These are phyloP conservation scores for Sepiola atlantica DNA, from an alignment of 2,888 invertebrate genomes.

Conservation along the genomic window DNA sequence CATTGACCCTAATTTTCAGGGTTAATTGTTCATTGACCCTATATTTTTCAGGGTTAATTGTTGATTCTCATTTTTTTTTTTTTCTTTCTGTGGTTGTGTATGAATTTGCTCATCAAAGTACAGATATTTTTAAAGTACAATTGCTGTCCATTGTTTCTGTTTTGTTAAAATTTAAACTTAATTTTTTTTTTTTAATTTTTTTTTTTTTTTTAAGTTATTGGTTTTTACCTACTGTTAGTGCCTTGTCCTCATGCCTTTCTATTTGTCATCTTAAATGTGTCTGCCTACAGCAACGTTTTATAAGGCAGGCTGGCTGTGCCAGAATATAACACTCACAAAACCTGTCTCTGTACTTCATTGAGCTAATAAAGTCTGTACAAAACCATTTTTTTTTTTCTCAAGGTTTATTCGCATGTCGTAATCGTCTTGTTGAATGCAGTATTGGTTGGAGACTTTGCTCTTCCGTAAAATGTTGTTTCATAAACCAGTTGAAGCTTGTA, in stretches of 20 bases:
- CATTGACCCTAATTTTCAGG: background rate
- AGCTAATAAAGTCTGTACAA: slow-evolving; percentile 17
- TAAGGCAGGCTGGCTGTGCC: background rate
- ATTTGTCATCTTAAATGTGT: background rate
- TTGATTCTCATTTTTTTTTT: background rate
- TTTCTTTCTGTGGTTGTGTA: background rate
- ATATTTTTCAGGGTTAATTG: background rate
- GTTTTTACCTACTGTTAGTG: slow-evolving; percentile 24
- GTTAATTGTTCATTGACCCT: background rate
- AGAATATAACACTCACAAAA: background rate
- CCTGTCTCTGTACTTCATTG: background rate
- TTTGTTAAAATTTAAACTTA: no score
- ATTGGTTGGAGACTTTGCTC: no score
- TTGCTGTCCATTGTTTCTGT: background rate
- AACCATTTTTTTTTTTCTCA: background rate
- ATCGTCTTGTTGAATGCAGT: no score
- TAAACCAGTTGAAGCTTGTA: no score
- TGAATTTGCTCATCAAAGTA: slow-evolving; percentile 32
- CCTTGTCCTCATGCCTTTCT: slow-evolving; percentile 48
- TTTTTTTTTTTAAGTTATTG: background rate
- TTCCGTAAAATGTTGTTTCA: no score
- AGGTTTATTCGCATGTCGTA: background rate
- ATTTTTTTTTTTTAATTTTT: no score
- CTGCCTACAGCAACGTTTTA: background rate
- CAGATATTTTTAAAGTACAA: background rate